Conservation (phyloP, 2,113 vertebrate genomes). For the Murina feae region DNA sequence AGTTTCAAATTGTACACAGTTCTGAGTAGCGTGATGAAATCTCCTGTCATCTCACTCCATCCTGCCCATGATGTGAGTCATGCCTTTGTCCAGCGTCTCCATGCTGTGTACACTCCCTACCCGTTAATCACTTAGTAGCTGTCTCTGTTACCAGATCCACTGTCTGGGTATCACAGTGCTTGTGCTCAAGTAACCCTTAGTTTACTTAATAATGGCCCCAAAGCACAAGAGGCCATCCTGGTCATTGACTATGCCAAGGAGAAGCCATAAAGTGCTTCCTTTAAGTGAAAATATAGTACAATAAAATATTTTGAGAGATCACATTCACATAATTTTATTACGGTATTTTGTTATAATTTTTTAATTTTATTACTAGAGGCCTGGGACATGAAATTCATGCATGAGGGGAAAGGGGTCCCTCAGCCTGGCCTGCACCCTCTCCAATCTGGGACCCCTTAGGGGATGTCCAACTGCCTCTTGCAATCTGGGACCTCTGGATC, state of each 20-base stretch:
- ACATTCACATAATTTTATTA: background rate
- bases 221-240: background rate
- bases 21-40: background rate
- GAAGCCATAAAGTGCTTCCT: background rate
- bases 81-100: background rate
- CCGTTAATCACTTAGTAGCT: background rate
- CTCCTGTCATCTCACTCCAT: background rate
- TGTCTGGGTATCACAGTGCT: too few relatives aligned
- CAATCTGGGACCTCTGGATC: too few relatives aligned
- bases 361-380: background rate
- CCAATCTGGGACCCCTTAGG: too few relatives aligned
- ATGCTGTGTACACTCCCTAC: background rate
- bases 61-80: background rate
- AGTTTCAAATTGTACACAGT: background rate
- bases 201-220: background rate
- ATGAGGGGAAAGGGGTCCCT: too few relatives aligned
- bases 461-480: too few relatives aligned
- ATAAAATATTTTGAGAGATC: background rate
- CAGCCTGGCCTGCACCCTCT: too few relatives aligned
- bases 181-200: background rate
- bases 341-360: background rate
- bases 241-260: background rate
- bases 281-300: background rate
- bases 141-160: background rate
- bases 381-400: too few relatives aligned